These are phyloP conservation scores for Pleuronectes platessa DNA, from an alignment of 2,113 vertebrate genomes.

Conservation along the genomic window DNA sequence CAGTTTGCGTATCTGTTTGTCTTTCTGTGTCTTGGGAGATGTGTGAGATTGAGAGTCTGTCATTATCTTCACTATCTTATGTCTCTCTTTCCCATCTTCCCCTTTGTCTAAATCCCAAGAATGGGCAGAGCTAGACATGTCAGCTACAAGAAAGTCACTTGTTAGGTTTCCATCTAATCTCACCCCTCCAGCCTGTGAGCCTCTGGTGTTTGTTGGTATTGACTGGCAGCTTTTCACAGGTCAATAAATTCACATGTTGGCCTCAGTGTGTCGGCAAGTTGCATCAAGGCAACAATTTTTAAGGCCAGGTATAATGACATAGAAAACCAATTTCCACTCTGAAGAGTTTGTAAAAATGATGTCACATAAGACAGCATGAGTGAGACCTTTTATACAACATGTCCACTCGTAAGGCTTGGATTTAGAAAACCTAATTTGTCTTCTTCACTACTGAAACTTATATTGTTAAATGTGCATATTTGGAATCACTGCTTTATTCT, in stretches of 20 bases:
- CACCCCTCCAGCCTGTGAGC: slow-evolving; percentile 30
- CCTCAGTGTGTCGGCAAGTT: slow-evolving; percentile 15
- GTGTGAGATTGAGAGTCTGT: slow-evolving; percentile 51
- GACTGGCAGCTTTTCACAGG: slow-evolving; percentile 39
- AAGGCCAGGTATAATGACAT: slow-evolving; percentile 14
- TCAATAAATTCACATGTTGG: slow-evolving; percentile 46
- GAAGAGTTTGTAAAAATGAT: slow-evolving; percentile 6
- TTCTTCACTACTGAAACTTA: too few relatives aligned
- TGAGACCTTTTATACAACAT: slow-evolving; percentile 3
- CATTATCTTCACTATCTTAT: slow-evolving; percentile 51
- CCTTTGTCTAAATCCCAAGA: slow-evolving; percentile 54
- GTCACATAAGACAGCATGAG: background rate
- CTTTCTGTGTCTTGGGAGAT: slow-evolving; percentile 48
- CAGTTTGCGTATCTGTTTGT: slow-evolving; percentile 58
- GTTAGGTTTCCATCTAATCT: slow-evolving; percentile 62
- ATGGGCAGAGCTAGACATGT: slow-evolving; percentile 50
- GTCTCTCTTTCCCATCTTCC: slow-evolving; percentile 30
- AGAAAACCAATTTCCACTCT: slow-evolving; percentile 22
- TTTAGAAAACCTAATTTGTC: too few relatives aligned
- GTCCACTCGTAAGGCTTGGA: too few relatives aligned
- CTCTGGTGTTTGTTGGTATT: slow-evolving; percentile 51
- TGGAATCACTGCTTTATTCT: too few relatives aligned
- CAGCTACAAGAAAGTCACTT: slow-evolving; percentile 52
- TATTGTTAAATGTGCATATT: too few relatives aligned
- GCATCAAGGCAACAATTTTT: slow-evolving; percentile 31